A percentile compares a stretch with the other conserved stretches of the same genome.
phyloP scores from a whole-genome alignment of 2,888 invertebrate genomes.

The Dioctria linearis region DNA sequence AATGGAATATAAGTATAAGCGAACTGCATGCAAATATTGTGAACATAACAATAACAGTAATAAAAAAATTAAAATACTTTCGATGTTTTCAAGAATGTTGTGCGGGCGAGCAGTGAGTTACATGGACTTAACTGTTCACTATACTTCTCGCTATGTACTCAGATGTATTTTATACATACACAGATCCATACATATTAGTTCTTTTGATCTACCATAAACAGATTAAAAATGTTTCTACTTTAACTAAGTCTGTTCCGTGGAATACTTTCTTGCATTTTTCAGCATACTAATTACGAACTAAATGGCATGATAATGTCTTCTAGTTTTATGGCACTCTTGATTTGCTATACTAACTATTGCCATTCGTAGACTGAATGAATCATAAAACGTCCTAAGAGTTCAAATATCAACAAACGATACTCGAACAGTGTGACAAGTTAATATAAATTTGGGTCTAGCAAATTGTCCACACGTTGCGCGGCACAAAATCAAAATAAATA shows the following conservation, averaged over 20 bases:
- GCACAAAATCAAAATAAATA: conserved; percentile 41
- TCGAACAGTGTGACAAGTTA: background rate
- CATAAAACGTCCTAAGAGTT: background rate
- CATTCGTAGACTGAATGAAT: background rate
- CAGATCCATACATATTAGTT: no score
- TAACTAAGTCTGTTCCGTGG: no score
- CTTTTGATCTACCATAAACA: background rate
- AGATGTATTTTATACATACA: no score
- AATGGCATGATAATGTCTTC: no score
- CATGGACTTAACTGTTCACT: no score
- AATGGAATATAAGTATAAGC: conserved; percentile 1
- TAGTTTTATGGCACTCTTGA: no score
- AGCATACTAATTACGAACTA: no score
- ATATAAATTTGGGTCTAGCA: conserved; percentile 14
- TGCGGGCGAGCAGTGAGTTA: no score
- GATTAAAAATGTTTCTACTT: background rate
- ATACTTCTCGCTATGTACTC: no score
- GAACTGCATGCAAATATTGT: conserved; percentile 36
- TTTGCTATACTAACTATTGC: no score
- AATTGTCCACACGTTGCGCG: conserved; percentile 34
- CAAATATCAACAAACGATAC: background rate
- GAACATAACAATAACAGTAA: conserved; percentile 35
- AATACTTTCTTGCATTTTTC: no score
- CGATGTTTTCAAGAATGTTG: background rate
- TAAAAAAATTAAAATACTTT: conserved; percentile 28